Evolutionary conservation across 2,888 invertebrate species (phyloP).

Genomic region (Melinopterus prodromus): DNA sequence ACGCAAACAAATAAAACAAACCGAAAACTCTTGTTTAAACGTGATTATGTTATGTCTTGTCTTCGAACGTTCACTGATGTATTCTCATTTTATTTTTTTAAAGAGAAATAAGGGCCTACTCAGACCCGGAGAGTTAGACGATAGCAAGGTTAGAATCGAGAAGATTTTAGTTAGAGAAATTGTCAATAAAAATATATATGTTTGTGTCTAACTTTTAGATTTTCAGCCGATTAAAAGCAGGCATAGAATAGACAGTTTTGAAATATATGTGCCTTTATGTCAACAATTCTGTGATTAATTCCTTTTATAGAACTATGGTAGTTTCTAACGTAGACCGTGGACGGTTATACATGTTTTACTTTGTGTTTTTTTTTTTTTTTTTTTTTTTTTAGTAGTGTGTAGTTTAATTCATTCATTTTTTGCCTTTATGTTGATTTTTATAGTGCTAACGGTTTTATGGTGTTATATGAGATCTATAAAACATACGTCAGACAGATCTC

Average conservation of each 20-base stretch:
- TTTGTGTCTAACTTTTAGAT: constrained; percentile 58
- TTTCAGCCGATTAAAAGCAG: constrained; percentile 32
- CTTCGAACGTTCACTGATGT: constrained; percentile 13
- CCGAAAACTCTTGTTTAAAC: neutral
- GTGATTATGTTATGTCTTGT: constrained; percentile 7
- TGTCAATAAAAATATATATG: constrained; percentile 53
- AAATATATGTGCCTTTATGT: constrained; percentile 35
- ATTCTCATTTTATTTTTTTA: constrained; percentile 59
- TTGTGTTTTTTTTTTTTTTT: constrained; percentile 36
- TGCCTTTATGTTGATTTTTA: constrained; percentile 32
- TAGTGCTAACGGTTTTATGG: constrained; percentile 36
- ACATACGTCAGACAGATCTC: constrained; percentile 29
- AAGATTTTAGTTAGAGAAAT: constrained; percentile 39
- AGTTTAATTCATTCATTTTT: constrained; percentile 16
- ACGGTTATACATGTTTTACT: constrained; percentile 28
- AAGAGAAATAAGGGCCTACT: constrained; percentile 70
- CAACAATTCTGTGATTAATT: constrained; percentile 35
- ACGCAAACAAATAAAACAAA: constrained; percentile 10
- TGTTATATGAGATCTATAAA: constrained; percentile 34
- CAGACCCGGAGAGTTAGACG: constrained; percentile 79
- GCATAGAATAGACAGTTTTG: constrained; percentile 33
- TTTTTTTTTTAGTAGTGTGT: constrained; percentile 35
- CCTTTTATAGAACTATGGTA: constrained; percentile 26
- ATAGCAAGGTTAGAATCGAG: constrained; percentile 44
- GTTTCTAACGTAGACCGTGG: constrained; percentile 28